These are phyloP conservation scores for Patagioenas fasciata DNA, from an alignment of 2,113 vertebrate species.

Conservation along the genomic window DNA sequence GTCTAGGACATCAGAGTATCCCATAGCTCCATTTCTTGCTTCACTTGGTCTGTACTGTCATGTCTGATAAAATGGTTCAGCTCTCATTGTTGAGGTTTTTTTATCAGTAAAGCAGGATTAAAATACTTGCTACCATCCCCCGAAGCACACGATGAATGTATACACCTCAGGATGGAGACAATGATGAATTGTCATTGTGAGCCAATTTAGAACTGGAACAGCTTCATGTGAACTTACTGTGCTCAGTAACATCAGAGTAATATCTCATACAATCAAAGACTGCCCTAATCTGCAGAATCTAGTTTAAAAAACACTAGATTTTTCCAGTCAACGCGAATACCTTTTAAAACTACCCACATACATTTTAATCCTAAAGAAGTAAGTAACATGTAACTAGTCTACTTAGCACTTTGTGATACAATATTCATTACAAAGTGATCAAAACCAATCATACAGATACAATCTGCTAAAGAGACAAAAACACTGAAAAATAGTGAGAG, in stretches of 20 bases:
- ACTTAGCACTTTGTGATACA: not conserved
- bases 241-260: not conserved
- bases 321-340: not conserved
- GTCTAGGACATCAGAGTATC: not conserved
- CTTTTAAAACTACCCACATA: not conserved
- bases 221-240: not conserved
- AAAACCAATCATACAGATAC: conserved; percentile 12
- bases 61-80: not conserved
- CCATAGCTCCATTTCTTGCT: not conserved
- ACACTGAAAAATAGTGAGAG: not conserved
- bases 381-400: not conserved
- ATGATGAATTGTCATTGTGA: conserved; percentile 3
- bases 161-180: not conserved
- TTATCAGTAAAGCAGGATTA: conserved; percentile 14
- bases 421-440: conserved; percentile 52
- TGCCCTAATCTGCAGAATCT: not conserved
- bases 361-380: not conserved
- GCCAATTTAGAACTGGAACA: not conserved
- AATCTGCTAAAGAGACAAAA: conserved; percentile 30
- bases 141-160: not conserved
- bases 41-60: not conserved
- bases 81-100: not conserved
- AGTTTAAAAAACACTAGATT: not conserved
- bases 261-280: not conserved
- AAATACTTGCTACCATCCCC: not conserved